Base-by-base conservation (phyloP, 2,888 invertebrate species). In the Arenicola marina region DNA sequence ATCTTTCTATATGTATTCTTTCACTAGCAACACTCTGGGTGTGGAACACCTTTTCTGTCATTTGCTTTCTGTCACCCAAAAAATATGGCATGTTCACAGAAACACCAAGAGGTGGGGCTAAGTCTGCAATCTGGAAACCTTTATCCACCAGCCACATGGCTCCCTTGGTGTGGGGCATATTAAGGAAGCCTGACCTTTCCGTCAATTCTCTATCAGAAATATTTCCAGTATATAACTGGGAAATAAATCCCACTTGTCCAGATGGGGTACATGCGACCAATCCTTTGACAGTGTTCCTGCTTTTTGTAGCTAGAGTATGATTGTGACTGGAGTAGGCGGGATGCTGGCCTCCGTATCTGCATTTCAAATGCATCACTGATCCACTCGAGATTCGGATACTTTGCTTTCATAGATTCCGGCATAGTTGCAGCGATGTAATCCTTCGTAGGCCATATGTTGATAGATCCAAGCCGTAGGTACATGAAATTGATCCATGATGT, bases 341-440 rank as follows among this genome's bases (percentile, higher is more conserved):
- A 59, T 34, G 32, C n/a, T 33, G 59, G 59, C 26, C 51, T 4
- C 29, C 38, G 51, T 21, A 15, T 24, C 34, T 56, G 56, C 4
- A 56, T 56, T 56, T 59, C 59, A 33, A 59, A 59, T 4, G 51
- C 56, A 44, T 62, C 62, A 57, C 56, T 62, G 31, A 62, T 57
- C 45, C 29, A 48, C 31, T 56, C 56, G 18, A 44, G 29, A 38
- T 62, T 24, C 18, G 57, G 51, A 45, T 51, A 62, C 18, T 62
- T 62, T 18, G 51, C 56, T n/a, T 51, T 48, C 33, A 59, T 32
- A 7, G 51, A 29, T 29, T 48, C 59, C 15, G 59, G 51, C 32
- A 59, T 51, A 34, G 59, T 59, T 18, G n/a, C 18, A 4, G 4
- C 24, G n/a, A 59, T 59, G 33, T 29, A 4, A 1, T 32, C 51